Base-by-base conservation (phyloP, 2,797 vertebrate genomes). In the Philypnodon macrostomus region DNA sequence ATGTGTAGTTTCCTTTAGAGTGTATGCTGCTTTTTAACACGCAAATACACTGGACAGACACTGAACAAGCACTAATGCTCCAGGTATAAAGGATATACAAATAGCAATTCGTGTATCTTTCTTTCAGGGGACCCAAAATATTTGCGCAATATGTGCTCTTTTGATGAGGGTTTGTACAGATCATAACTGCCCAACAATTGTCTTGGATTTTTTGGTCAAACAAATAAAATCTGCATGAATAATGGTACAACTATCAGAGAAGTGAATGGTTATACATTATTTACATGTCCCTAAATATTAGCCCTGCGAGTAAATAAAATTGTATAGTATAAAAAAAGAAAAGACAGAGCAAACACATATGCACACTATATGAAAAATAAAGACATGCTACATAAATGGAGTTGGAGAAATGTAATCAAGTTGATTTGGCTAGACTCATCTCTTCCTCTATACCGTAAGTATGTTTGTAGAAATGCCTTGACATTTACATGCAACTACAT, bases 1-100 rank as follows among this genome's bases (percentile, higher is more conserved):
- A 35, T 53, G 71, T 70, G 70, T 66, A 80, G 72, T 84, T 83
- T 85, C 79, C 73, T 5, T 66, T 58, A 15, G 47, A 51, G 47
- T 59, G 63, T 69, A 71, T 75, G 48, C 74, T 71, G 68, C 34
- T 60, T 58, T 44, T 33, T 33, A 7, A 62, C 58, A 52, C 71
- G 49, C 53, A 67, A 52, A 55, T 46, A 7, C 53, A 54, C 47
- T 73, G 35, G 58, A 48, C 18, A 41, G n/a, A n/a, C n/a, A n/a
- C n/a, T n/a, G n/a, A n/a, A n/a, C 29, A 58, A 23, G 21, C 6
- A 6, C 21, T 23, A n/a, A n/a, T n/a, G n/a, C n/a, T n/a, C n/a
- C n/a, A n/a, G n/a, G n/a, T n/a, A n/a, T n/a, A n/a, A n/a, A n/a
- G n/a, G n/a, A n/a, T n/a, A n/a, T n/a, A n/a, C n/a, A n/a, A n/a